A percentile compares a stretch with the other conserved stretches of the same genome.
phyloP scores from a whole-genome alignment of 2,888 invertebrate genomes.

The Eurytoma californica region DNA sequence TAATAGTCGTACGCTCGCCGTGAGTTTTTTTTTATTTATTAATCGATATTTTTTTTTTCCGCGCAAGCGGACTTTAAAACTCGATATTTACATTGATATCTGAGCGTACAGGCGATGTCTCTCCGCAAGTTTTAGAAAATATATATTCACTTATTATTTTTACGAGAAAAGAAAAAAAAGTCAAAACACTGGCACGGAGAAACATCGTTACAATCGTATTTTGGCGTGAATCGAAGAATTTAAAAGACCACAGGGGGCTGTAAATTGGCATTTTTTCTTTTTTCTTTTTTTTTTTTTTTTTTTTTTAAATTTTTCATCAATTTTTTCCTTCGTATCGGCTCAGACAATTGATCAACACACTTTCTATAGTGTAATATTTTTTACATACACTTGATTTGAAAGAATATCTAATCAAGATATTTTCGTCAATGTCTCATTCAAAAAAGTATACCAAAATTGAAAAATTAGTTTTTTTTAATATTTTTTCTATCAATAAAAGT shows the following conservation, averaged over 20 bases:
- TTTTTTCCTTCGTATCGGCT: constrained; percentile 19
- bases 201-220: constrained; percentile 49
- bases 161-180: constrained; percentile 13
- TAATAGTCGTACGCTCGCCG: constrained; percentile 26
- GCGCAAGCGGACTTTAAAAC: background rate
- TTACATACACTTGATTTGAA: constrained; percentile 29
- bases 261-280: constrained; percentile 31
- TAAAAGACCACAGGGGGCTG: constrained; percentile 33
- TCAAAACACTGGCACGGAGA: constrained; percentile 45
- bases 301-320: constrained; percentile 18
- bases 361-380: constrained; percentile 31
- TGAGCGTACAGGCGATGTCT: constrained; percentile 38
- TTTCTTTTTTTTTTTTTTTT: constrained; percentile 27
- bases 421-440: constrained; percentile 18
- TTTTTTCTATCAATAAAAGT: background rate
- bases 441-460: background rate
- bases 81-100: constrained; percentile 32
- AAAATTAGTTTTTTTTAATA: too few relatives aligned
- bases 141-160: constrained; percentile 2
- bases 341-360: constrained; percentile 23
- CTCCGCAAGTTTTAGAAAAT: constrained; percentile 24
- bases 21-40: constrained; percentile 10
- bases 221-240: constrained; percentile 40
- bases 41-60: constrained; percentile 18
- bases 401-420: constrained; percentile 20